Conservation (phyloP, 2,888 invertebrate species). For the Calephelis perditalis region DNA sequence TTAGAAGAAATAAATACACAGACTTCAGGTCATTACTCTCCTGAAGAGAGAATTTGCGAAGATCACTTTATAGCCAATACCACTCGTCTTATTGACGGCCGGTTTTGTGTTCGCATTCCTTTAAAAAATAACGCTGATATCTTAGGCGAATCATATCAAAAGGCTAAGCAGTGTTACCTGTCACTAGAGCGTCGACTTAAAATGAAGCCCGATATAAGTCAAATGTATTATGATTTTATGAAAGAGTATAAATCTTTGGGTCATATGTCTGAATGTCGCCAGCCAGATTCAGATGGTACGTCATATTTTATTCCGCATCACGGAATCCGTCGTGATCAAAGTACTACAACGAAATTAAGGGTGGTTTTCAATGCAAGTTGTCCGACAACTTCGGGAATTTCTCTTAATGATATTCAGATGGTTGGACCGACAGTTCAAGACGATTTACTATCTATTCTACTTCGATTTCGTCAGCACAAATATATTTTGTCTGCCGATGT, state of each 20-base stretch:
- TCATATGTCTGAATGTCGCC: not conserved
- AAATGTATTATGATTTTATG: slow-evolving; percentile 24
- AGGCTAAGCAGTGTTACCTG: slow-evolving; percentile 25
- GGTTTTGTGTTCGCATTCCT: slow-evolving; percentile 24
- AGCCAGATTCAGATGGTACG: not conserved
- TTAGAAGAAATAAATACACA: slow-evolving; percentile 18
- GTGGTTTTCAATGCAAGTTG: slow-evolving; percentile 2
- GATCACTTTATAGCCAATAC: slow-evolving; percentile 15
- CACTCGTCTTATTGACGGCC: slow-evolving; percentile 15
- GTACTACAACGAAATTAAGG: not conserved
- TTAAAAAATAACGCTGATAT: slow-evolving; percentile 13
- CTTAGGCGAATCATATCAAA: slow-evolving; percentile 14
- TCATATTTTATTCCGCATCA: slow-evolving; percentile 5
- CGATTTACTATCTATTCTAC: not conserved
- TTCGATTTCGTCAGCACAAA: slow-evolving; percentile 2
- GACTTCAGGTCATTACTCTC: not conserved
- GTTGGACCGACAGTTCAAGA: not conserved
- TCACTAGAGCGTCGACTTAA: slow-evolving; percentile 20
- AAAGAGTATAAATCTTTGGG: slow-evolving; percentile 11
- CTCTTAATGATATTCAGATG: not conserved
- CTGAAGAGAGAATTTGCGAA: slow-evolving; percentile 19
- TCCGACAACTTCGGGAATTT: not conserved
- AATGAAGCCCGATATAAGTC: slow-evolving; percentile 15
- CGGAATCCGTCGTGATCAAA: not conserved
- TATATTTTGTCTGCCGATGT: slow-evolving; percentile 5